Percentiles rank a stretch among this genome's conserved stretches.
Conservation (phyloP, 2,113 vertebrate genomes). For the Micronycteris hirsuta region DNA sequence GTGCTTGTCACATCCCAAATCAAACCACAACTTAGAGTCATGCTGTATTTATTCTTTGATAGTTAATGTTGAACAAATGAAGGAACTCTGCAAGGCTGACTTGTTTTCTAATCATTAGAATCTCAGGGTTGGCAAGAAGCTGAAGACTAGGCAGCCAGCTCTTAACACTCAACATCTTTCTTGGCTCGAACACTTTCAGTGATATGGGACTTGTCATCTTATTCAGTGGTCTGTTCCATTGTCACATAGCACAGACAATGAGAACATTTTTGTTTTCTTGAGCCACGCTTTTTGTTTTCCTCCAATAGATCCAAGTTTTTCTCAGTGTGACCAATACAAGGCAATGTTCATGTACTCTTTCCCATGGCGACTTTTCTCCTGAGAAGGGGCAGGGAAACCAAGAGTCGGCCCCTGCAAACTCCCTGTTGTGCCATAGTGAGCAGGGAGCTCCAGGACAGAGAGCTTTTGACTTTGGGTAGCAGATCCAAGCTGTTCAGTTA, state of each 20-base stretch:
- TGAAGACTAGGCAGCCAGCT: background rate
- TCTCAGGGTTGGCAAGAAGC: background rate
- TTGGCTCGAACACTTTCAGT: background rate
- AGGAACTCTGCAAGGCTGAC: background rate
- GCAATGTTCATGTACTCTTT: background rate
- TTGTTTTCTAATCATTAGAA: background rate
- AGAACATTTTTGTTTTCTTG: background rate
- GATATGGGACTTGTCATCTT: background rate
- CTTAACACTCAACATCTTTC: background rate
- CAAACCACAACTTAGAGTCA: background rate
- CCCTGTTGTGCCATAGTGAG: background rate
- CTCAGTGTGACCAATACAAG: background rate
- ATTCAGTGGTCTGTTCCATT: background rate
- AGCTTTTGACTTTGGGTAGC: background rate
- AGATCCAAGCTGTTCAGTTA: background rate
- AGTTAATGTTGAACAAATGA: conserved; percentile 16
- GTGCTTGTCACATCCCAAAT: background rate
- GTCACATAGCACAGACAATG: background rate
- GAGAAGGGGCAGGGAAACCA: background rate
- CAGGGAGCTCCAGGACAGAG: background rate
- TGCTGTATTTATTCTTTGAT: background rate
- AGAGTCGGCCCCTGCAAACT: background rate
- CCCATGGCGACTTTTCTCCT: background rate
- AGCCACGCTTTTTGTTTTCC: background rate
- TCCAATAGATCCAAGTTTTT: background rate